Conservation (phyloP, 2,888 invertebrate genomes). For the Spisula solida region DNA sequence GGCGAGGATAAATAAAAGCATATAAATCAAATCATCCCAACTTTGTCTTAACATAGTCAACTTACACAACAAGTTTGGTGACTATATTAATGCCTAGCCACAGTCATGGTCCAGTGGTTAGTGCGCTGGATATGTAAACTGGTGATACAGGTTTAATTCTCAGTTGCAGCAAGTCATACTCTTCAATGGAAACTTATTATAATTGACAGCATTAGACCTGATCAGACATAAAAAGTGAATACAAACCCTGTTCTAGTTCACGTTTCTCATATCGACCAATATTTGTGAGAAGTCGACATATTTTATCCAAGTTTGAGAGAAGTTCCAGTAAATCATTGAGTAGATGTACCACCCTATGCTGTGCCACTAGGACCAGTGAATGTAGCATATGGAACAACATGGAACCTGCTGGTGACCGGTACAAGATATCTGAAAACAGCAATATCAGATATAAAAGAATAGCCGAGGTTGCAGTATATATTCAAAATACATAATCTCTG, state of each 20-base stretch:
- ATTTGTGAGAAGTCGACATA: constrained; percentile 83
- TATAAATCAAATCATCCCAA: too few relatives aligned
- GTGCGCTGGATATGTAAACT: too few relatives aligned
- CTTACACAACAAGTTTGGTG: not conserved
- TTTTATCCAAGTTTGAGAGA: constrained; percentile 85
- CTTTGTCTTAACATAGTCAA: not conserved
- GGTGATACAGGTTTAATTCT: too few relatives aligned
- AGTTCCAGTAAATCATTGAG: constrained; percentile 86
- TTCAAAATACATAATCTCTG: too few relatives aligned
- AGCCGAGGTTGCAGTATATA: too few relatives aligned
- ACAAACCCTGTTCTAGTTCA: constrained; percentile 81
- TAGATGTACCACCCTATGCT: constrained; percentile 85
- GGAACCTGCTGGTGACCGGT: constrained; percentile 89
- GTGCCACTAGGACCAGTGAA: constrained; percentile 89
- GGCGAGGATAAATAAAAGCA: too few relatives aligned
- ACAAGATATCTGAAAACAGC: constrained; percentile 88
- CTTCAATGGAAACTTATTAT: too few relatives aligned
- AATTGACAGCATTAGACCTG: too few relatives aligned
- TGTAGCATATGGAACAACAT: constrained; percentile 90
- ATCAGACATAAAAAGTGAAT: not conserved
- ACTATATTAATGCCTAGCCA: too few relatives aligned
- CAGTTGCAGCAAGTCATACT: too few relatives aligned
- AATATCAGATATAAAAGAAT: not conserved
- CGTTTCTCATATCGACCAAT: constrained; percentile 80
- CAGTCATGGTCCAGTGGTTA: too few relatives aligned